Conservation (phyloP, 1,140 invertebrate species). For the Callitettix versicolor region DNA sequence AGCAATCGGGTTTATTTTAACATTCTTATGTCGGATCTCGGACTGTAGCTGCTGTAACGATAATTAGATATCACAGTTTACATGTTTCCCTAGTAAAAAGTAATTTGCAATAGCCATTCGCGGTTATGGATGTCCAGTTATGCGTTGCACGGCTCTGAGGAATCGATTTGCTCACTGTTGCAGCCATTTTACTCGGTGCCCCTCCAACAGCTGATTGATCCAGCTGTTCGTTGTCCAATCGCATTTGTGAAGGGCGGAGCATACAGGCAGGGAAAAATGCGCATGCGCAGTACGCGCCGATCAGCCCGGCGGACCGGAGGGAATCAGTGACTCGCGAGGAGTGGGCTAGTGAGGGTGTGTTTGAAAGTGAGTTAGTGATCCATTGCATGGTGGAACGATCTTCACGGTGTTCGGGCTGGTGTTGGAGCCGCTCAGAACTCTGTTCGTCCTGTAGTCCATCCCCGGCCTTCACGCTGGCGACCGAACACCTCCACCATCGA, state of each 20-base stretch:
- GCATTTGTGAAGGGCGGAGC: background rate
- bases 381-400: slow-evolving; percentile 14
- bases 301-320: background rate
- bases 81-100: no score
- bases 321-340: slow-evolving; percentile 10
- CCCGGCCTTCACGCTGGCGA: slow-evolving; percentile 15
- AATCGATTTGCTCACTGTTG: no score
- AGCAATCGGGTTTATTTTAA: no score
- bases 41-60: no score
- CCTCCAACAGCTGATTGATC: background rate
- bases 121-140: no score
- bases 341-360: slow-evolving; percentile 7
- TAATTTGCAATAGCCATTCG: no score
- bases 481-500: slow-evolving; percentile 18
- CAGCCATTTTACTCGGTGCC: no score
- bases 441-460: slow-evolving; percentile 12
- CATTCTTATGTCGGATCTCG: no score
- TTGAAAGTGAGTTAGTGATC: slow-evolving; percentile 4
- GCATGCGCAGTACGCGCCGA: slow-evolving; percentile 1
- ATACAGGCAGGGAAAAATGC: background rate
- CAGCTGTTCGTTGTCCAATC: background rate
- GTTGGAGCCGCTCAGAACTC: slow-evolving; percentile 15
- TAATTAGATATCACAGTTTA: no score
- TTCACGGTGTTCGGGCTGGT: slow-evolving; percentile 8
- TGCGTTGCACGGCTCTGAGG: no score